phyloP scores from a whole-genome alignment of 2,797 vertebrate species.

The Sebastes hopkinsi region DNA sequence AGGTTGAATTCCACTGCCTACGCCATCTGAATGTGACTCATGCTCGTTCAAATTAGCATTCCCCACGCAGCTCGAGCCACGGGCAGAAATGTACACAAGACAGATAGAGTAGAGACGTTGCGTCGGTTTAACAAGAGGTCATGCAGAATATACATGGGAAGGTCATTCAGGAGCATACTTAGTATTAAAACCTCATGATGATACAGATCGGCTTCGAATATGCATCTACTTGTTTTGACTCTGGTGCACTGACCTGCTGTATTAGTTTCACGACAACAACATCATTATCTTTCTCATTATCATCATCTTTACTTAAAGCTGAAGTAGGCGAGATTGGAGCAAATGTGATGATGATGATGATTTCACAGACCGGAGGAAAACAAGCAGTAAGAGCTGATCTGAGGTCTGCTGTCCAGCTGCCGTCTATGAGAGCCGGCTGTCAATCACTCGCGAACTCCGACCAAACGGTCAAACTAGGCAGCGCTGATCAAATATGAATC shows the following conservation, averaged over 20 bases:
- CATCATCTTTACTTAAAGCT: background rate
- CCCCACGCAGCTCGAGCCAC: background rate
- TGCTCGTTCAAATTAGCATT: constrained; percentile 25
- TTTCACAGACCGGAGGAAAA: too few relatives aligned
- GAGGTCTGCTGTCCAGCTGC: too few relatives aligned
- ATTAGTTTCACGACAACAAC: background rate
- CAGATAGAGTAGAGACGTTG: background rate
- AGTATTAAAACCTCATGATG: background rate
- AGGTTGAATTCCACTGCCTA: constrained; percentile 13
- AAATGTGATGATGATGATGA: too few relatives aligned
- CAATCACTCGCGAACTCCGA: too few relatives aligned
- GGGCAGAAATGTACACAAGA: background rate
- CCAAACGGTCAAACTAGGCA: too few relatives aligned
- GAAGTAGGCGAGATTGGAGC: too few relatives aligned
- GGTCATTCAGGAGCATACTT: background rate
- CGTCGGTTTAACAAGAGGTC: background rate
- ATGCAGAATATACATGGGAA: background rate
- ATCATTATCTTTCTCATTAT: background rate
- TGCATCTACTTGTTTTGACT: background rate
- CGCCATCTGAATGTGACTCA: constrained; percentile 26
- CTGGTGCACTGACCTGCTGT: background rate
- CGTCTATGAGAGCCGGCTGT: too few relatives aligned
- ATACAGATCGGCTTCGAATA: background rate
- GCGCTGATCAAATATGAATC: too few relatives aligned
- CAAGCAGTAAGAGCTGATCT: too few relatives aligned